These are phyloP conservation scores for Archips xylosteana DNA, from an alignment of 2,888 invertebrate species.

Conservation along the genomic window DNA sequence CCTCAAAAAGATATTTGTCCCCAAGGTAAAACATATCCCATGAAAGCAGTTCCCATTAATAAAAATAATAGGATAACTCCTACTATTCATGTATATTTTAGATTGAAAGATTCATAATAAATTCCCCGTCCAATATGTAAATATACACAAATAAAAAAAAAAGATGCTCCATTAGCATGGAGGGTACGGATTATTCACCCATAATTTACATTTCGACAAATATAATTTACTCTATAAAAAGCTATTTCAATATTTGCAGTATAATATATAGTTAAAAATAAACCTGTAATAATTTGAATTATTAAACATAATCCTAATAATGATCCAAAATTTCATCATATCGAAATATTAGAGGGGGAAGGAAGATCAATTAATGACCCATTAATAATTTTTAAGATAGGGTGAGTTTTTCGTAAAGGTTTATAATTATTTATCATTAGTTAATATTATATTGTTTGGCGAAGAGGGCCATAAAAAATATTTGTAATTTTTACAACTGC, in stretches of 20 bases:
- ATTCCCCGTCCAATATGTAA: constrained; percentile 88
- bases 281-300: constrained; percentile 88
- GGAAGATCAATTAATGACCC: constrained; percentile 86
- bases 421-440: constrained; percentile 76
- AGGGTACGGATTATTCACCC: constrained; percentile 88
- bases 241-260: constrained; percentile 87
- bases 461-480: constrained; percentile 83
- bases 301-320: constrained; percentile 87
- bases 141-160: constrained; percentile 90
- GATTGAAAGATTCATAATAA: constrained; percentile 80
- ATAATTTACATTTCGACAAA: constrained; percentile 89
- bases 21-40: constrained; percentile 92
- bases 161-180: constrained; percentile 90
- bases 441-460: constrained; percentile 58
- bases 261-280: constrained; percentile 90
- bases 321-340: constrained; percentile 90
- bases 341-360: constrained; percentile 86
- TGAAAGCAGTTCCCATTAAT: constrained; percentile 90
- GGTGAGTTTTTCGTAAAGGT: constrained; percentile 74
- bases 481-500: constrained; percentile 86
- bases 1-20: constrained; percentile 94
- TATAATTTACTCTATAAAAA: constrained; percentile 88
- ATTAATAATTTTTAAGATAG: constrained; percentile 85
- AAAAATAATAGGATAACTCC: constrained; percentile 88
- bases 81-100: constrained; percentile 86